Percentiles rank a stretch among this genome's conserved stretches.
Conservation (phyloP, 2,888 invertebrate species). For the Portevinia maculata region DNA sequence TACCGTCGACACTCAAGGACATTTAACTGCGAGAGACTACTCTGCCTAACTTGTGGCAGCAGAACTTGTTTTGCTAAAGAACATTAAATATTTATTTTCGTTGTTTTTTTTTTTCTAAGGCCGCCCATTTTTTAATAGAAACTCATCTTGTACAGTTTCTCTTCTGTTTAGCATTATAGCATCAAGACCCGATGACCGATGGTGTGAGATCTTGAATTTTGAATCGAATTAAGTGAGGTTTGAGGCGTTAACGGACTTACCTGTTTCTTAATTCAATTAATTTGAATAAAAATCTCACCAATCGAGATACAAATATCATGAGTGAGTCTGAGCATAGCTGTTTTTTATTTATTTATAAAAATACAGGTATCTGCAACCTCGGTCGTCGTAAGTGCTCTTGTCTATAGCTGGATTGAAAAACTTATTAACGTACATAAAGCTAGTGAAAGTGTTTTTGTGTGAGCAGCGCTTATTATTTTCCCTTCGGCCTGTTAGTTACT, state of each 20-base stretch:
- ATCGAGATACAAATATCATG: slow-evolving; percentile 19
- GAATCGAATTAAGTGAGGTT: background rate
- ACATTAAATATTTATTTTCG: too few relatives aligned
- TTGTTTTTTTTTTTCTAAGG: too few relatives aligned
- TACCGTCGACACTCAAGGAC: slow-evolving; percentile 11
- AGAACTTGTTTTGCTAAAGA: too few relatives aligned
- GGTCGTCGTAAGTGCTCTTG: slow-evolving; percentile 12
- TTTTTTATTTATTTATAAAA: slow-evolving; percentile 5
- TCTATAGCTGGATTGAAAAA: slow-evolving; percentile 17
- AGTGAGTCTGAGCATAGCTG: slow-evolving; percentile 1
- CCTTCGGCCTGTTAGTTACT: slow-evolving; percentile 16
- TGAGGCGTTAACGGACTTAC: slow-evolving; percentile 24
- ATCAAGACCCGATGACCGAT: background rate
- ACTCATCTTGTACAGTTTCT: background rate
- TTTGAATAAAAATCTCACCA: slow-evolving; percentile 59
- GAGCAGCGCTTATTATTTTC: slow-evolving; percentile 9
- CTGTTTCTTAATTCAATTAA: slow-evolving; percentile 46
- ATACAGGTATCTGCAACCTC: slow-evolving; percentile 3
- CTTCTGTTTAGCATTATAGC: too few relatives aligned
- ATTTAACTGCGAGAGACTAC: background rate
- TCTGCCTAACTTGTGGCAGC: too few relatives aligned
- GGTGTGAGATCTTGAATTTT: background rate
- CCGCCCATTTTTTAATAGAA: background rate
- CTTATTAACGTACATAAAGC: slow-evolving; percentile 10
- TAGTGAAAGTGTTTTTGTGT: slow-evolving; percentile 40